A percentile compares a stretch with the other conserved stretches of the same genome.
Conservation (phyloP, 2,797 vertebrate species). For the Gymnopithys bicolor region DNA sequence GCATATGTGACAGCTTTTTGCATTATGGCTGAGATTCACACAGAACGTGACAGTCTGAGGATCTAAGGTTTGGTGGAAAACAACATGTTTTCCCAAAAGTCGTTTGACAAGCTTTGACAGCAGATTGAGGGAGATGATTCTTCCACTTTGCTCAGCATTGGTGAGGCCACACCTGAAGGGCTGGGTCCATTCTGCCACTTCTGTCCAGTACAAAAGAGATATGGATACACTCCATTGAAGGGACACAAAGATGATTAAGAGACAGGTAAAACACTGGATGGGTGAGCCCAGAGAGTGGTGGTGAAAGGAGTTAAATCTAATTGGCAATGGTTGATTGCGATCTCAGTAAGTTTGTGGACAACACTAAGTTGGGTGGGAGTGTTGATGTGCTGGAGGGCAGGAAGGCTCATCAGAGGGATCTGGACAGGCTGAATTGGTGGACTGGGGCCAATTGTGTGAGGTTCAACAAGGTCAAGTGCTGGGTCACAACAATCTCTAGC, state of each 20-base stretch:
- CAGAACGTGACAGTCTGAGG: accelerated
- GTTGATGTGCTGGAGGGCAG: not conserved
- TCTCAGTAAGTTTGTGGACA: not conserved
- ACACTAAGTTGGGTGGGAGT: not conserved
- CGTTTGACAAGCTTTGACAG: not conserved
- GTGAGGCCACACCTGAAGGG: not conserved
- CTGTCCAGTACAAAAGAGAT: not conserved
- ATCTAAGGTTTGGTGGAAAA: not conserved
- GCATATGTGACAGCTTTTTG: not conserved
- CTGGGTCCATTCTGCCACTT: not conserved
- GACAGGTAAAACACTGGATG: not conserved
- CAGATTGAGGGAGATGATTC: not conserved
- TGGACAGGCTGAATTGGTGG: not conserved
- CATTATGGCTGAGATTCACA: not conserved
- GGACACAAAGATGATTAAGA: not conserved
- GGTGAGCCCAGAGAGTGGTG: not conserved
- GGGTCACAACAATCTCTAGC: not conserved
- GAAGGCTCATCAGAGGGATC: too few species aligned
- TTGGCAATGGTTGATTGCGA: too few species aligned
- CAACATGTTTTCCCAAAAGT: not conserved
- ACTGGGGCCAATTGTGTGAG: not conserved
- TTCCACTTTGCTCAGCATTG: not conserved
- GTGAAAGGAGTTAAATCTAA: not conserved
- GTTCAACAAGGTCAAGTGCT: too few species aligned
- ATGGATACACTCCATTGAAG: not conserved